Evolutionary conservation across 2,888 invertebrate genomes (phyloP).

Genomic region (Conchocele bisecta): DNA sequence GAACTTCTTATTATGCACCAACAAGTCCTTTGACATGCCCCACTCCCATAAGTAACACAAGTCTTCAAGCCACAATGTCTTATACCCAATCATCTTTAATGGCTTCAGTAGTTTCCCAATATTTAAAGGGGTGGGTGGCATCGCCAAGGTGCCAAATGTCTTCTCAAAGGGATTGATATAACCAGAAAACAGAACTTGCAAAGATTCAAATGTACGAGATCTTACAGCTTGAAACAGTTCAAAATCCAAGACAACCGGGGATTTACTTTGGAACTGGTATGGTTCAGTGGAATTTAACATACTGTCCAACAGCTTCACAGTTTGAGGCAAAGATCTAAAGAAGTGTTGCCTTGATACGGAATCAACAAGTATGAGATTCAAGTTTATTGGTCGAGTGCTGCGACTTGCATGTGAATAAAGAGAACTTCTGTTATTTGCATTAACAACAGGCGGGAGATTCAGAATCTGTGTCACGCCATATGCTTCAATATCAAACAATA

Average conservation of each 20-base stretch:
- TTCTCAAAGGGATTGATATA: constrained; percentile 63
- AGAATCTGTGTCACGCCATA: constrained; percentile 34
- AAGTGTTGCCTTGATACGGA: constrained; percentile 75
- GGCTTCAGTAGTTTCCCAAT: constrained; percentile 55
- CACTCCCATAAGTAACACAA: constrained; percentile 75
- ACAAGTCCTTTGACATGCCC: constrained; percentile 73
- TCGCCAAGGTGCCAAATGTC: constrained; percentile 65
- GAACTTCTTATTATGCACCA: constrained; percentile 60
- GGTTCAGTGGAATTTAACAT: constrained; percentile 12
- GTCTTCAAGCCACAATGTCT: constrained; percentile 75
- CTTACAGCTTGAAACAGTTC: constrained; percentile 71
- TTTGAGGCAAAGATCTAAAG: constrained; percentile 67
- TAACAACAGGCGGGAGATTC: constrained; percentile 35
- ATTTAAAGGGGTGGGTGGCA: constrained; percentile 63
- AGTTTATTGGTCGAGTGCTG: constrained; percentile 45
- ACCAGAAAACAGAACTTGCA: constrained; percentile 71
- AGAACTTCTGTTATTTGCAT: not conserved
- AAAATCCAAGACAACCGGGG: constrained; percentile 66
- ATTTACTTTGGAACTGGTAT: constrained; percentile 1
- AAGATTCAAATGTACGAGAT: constrained; percentile 72
- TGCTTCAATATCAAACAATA: not conserved
- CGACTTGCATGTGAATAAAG: not conserved
- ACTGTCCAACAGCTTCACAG: constrained; percentile 54
- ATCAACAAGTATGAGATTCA: constrained; percentile 72
- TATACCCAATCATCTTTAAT: constrained; percentile 59